phyloP scores from a whole-genome alignment of 1,140 invertebrate genomes.

The Drosophila cardini region DNA sequence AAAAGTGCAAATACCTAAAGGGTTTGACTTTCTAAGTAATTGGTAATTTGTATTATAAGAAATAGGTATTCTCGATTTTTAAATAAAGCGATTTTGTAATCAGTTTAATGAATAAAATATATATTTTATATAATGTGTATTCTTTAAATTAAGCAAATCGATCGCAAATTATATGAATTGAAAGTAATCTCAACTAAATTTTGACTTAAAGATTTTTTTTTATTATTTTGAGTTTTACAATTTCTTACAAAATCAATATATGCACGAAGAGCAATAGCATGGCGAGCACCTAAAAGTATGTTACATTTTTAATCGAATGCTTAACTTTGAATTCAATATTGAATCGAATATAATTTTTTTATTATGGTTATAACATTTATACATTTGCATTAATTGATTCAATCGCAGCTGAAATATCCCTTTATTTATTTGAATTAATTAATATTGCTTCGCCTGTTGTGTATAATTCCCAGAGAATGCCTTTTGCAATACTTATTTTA shows the following conservation, averaged over 20 bases:
- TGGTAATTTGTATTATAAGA: slow-evolving; percentile 55
- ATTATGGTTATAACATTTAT: not conserved
- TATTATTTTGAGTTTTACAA: too few relatives aligned
- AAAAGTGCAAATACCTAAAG: slow-evolving; percentile 65
- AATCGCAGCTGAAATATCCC: not conserved
- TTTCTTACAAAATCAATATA: too few relatives aligned
- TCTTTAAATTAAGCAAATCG: too few relatives aligned
- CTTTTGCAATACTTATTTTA: not conserved
- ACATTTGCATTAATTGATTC: not conserved
- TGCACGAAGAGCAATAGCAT: too few relatives aligned
- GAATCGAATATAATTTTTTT: too few relatives aligned
- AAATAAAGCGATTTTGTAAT: not conserved
- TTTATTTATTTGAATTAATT: not conserved
- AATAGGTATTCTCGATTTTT: not conserved
- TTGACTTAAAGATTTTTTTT: too few relatives aligned
- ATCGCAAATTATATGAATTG: too few relatives aligned
- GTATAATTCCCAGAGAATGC: not conserved
- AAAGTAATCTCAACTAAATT: too few relatives aligned
- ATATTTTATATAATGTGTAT: too few relatives aligned
- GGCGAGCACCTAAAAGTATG: too few relatives aligned
- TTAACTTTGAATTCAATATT: too few relatives aligned
- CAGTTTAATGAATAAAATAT: not conserved
- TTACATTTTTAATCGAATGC: too few relatives aligned
- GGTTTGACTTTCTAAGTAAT: slow-evolving; percentile 80
- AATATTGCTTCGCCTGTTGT: not conserved